Percentiles rank a stretch among this genome's conserved stretches.
phyloP scores from a whole-genome alignment of 2,888 invertebrate species.

The Eulithis testata region DNA sequence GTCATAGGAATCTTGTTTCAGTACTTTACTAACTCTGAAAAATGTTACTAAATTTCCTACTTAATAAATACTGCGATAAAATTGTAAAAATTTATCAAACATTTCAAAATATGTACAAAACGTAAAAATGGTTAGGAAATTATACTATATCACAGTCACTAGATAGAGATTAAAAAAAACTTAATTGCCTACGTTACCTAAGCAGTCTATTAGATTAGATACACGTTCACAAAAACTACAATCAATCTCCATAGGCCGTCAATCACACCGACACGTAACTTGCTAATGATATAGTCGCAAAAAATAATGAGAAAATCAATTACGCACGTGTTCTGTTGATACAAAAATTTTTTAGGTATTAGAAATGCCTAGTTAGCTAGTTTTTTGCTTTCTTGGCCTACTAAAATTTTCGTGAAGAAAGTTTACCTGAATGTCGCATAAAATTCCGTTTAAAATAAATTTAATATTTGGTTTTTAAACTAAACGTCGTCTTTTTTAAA shows the following conservation, averaged over 20 bases:
- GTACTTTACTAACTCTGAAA: constrained; percentile 45
- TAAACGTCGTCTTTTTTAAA: too few relatives aligned
- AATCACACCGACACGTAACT: constrained; percentile 52
- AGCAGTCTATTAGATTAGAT: constrained; percentile 74
- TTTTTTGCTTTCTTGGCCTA: background rate
- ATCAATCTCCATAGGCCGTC: constrained; percentile 53
- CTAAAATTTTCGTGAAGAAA: constrained; percentile 9
- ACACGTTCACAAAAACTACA: constrained; percentile 55
- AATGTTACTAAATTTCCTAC: constrained; percentile 37
- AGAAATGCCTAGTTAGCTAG: constrained; percentile 24
- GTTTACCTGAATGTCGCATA: background rate
- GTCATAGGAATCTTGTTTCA: constrained; percentile 59
- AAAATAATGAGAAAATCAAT: constrained; percentile 33
- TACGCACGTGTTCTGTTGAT: constrained; percentile 3
- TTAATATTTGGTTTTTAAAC: too few relatives aligned
- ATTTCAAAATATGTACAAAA: constrained; percentile 78
- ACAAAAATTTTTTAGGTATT: constrained; percentile 24
- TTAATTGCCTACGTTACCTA: constrained; percentile 66
- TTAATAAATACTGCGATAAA: constrained; percentile 74
- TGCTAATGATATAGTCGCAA: constrained; percentile 31
- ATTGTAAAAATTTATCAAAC: constrained; percentile 83
- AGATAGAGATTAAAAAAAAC: constrained; percentile 77
- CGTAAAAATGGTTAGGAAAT: constrained; percentile 71
- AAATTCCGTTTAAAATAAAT: too few relatives aligned
- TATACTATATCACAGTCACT: constrained; percentile 84